Evolutionary conservation across 2,888 invertebrate species (phyloP), one percentile per base, ranked within the genome.

Genomic region (Lampropteryx suffumata): DNA sequence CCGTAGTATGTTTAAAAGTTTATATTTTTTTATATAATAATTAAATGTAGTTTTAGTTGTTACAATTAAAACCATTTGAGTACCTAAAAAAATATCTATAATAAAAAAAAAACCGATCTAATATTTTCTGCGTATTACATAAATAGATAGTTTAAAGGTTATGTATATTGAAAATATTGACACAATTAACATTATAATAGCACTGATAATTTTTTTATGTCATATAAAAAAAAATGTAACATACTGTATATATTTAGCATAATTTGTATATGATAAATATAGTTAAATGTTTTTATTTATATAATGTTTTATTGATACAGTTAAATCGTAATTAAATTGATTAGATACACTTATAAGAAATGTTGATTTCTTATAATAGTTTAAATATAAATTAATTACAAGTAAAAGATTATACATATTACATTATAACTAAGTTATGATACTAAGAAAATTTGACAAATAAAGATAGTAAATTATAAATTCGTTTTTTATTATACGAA

Each of bases 361-460:
- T 13, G 35, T 53, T 55, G 48, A 54, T 54, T 61, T 61, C n/a
- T n/a, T n/a, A n/a, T n/a, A n/a, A n/a, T n/a, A n/a, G n/a, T n/a
- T n/a, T n/a, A n/a, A n/a, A n/a, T n/a, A n/a, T n/a, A n/a, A n/a
- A n/a, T n/a, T n/a, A n/a, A n/a, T n/a, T n/a, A 52, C 48, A 55
- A 54, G 54, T 55, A 55, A 59, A 52, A 48, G 34, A 56, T 52
- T 48, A 53, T 55, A 57, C 51, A 55, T 54, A 57, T 55, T 50
- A 24, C 28, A 41, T 54, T 52, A 32, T 53, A 54, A 42, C 42
- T 59, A 58, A 62, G 52, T 47, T 55, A 51, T 58, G 52, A 55
- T 50, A 57, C 51, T 62, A 86, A 82, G 84, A 70, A 83, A 84
- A 69, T 85, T 87, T 84, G 89, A 89, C 89, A 88, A 89, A 89